A percentile compares a stretch with the other conserved stretches of the same genome.
Conservation (phyloP, 2,888 invertebrate species). For the Hermodice carunculata region DNA sequence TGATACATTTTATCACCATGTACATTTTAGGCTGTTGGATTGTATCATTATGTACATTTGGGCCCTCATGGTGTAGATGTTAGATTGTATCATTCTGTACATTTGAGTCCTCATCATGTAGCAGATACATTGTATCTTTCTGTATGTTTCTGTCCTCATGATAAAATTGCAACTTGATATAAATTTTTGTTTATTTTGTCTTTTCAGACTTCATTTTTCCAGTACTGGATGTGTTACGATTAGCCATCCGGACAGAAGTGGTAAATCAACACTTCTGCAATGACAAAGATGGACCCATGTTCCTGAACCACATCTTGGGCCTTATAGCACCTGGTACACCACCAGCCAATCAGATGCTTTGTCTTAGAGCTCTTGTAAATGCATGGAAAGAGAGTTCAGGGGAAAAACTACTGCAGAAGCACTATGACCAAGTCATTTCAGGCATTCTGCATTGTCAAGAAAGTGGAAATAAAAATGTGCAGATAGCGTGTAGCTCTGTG, state of each 20-base stretch:
- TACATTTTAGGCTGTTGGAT: too few relatives aligned
- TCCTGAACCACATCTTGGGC: constrained; percentile 70
- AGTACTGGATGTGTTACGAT: constrained; percentile 86
- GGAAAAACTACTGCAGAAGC: constrained; percentile 46
- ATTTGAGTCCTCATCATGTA: too few relatives aligned
- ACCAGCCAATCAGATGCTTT: constrained; percentile 71
- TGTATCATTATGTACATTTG: too few relatives aligned
- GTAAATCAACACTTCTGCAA: constrained; percentile 74
- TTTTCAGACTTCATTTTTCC: constrained; percentile 84
- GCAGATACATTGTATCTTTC: too few relatives aligned
- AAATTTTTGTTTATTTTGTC: background rate
- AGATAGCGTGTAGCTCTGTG: constrained; percentile 82
- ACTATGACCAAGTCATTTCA: constrained; percentile 52
- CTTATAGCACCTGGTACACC: constrained; percentile 59
- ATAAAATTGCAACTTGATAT: background rate
- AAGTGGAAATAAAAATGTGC: constrained; percentile 66
- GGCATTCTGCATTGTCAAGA: constrained; percentile 44
- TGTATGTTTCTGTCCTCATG: background rate
- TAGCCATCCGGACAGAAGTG: constrained; percentile 82
- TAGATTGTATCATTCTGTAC: too few relatives aligned
- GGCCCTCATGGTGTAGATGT: too few relatives aligned
- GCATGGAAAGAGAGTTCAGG: constrained; percentile 78
- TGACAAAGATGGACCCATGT: constrained; percentile 56
- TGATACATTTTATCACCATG: too few relatives aligned
- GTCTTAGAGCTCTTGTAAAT: constrained; percentile 79